Evolutionary conservation across 2,113 vertebrate genomes (phyloP).

Genomic region (Pogonocichla stellata): DNA sequence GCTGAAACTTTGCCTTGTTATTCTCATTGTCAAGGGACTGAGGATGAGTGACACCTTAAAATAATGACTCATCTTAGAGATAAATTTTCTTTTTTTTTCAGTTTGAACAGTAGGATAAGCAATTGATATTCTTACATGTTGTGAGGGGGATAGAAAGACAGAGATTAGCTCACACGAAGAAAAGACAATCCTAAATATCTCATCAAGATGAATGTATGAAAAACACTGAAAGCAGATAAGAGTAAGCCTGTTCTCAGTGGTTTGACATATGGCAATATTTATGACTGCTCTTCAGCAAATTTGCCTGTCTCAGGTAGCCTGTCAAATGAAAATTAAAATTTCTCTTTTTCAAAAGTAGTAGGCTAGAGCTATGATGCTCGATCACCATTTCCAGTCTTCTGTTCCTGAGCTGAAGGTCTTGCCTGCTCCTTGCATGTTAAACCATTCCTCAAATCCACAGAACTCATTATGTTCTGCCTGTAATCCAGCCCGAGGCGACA

Average conservation of each 20-base stretch:
- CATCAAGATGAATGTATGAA: background rate
- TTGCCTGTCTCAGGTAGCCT: background rate
- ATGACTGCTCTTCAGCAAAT: background rate
- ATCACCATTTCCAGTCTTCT: background rate
- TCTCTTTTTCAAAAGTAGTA: background rate
- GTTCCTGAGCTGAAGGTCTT: background rate
- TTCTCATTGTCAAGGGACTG: background rate
- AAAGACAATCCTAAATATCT: background rate
- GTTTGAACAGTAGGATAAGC: background rate
- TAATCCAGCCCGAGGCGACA: background rate
- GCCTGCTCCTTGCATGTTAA: background rate
- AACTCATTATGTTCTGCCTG: background rate
- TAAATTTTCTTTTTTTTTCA: background rate
- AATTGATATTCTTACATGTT: background rate
- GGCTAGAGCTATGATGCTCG: background rate
- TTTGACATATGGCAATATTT: background rate
- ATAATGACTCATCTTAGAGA: background rate
- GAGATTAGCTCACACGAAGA: background rate
- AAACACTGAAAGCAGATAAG: background rate
- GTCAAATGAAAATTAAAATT: background rate
- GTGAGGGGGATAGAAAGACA: rapidly evolving
- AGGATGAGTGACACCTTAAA: background rate
- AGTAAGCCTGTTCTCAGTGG: background rate
- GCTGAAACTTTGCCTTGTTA: background rate
- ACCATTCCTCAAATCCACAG: background rate